These are phyloP conservation scores for Bembecia ichneumoniformis DNA, from an alignment of 2,888 invertebrate species.

Conservation along the genomic window DNA sequence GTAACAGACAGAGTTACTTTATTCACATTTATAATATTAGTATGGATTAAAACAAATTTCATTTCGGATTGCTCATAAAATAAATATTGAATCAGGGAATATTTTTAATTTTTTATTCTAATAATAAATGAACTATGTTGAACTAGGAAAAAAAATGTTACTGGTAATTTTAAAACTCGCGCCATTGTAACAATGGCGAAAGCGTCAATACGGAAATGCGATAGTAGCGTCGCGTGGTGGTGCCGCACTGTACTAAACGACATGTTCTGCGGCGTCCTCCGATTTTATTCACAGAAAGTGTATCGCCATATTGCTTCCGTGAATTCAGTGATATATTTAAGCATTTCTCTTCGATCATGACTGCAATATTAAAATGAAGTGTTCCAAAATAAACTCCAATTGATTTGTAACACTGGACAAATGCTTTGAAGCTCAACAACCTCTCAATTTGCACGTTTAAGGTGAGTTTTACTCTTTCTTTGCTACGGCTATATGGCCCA, in stretches of 20 bases:
- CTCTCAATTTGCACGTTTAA: conserved; percentile 45
- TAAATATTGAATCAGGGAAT: no score
- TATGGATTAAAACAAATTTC: no score
- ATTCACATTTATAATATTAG: no score
- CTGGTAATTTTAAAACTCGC: conserved; percentile 18
- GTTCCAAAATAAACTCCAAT: conserved; percentile 49
- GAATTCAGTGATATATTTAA: conserved; percentile 65
- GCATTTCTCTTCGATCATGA: conserved; percentile 67
- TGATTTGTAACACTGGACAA: conserved; percentile 33
- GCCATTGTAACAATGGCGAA: conserved; percentile 19
- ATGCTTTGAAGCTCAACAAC: conserved; percentile 40
- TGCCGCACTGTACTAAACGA: conserved; percentile 65
- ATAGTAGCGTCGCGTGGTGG: conserved; percentile 45
- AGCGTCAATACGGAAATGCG: conserved; percentile 62
- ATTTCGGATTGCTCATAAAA: no score
- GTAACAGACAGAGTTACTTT: no score
- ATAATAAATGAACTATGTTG: no score
- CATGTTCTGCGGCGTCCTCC: conserved; percentile 71
- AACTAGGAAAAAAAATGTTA: background rate
- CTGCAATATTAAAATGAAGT: conserved; percentile 65
- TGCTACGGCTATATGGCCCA: conserved; percentile 73
- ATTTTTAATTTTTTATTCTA: no score
- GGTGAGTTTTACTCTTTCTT: conserved; percentile 69
- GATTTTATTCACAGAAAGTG: conserved; percentile 71
- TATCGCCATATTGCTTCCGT: conserved; percentile 73